Evolutionary conservation across 2,797 vertebrate genomes (phyloP), one percentile per base, ranked within the genome.

Genomic region (Halcyon smyrnensis): DNA sequence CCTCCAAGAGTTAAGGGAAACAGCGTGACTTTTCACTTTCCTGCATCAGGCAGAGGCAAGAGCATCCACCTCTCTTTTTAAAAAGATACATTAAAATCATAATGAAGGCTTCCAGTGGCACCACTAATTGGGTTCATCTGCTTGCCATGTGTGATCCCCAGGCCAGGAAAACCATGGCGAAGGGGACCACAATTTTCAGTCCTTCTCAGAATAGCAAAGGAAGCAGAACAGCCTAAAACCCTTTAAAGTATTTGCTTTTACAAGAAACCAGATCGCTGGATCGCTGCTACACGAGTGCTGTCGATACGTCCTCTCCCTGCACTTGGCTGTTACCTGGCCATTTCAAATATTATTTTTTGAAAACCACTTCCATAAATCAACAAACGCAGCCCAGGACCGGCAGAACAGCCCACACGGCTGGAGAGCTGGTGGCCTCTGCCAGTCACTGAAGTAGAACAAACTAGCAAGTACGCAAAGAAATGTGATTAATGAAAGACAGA

Each of bases 331-430:
- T 97, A 96, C 96, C 82, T 94, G 91, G 70, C 69, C 67, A 94
- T 88, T 75, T 95, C 76, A 96, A 96, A 92, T 96, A 93, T 95
- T 96, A 76, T 95, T 94, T 90, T 95, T 93, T 91, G 62, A 90
- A 97, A 97, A 91, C 92, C 96, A 95, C 96, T 96, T 95, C 96
- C 95, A 95, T 91, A 96, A 75, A 91, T 95, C 95, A 95, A 93
- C 92, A 96, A 78, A 93, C 77, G 65, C 48, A 71, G 50, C 84
- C 84, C 65, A 87, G 89, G 68, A 73, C 71, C 54, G 83, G 87
- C 34, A 69, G 91, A 80, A 62, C 87, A 94, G 90, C 82, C 92
- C 48, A 53, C 2, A 4, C 25, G 8, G 74, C 87, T 86, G 76
- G 69, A 81, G 87, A 79, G 50, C 76, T 83, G 77, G 63, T 92